phyloP scores from a whole-genome alignment of 2,888 invertebrate species.

The Amphipyra tragopoginis region DNA sequence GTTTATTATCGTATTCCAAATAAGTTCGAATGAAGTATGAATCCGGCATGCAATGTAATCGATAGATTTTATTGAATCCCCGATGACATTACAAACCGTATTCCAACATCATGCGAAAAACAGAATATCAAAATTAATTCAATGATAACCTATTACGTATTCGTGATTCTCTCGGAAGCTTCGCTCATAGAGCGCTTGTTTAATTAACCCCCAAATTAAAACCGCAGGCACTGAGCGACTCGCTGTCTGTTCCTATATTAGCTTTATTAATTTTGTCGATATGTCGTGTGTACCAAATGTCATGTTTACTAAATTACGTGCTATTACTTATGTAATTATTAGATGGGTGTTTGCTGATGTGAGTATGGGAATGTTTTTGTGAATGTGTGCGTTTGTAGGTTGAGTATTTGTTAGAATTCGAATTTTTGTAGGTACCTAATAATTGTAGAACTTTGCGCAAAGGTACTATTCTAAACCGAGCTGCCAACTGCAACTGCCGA shows the following conservation, averaged over 20 bases:
- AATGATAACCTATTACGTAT: constrained; percentile 25
- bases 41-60: background rate
- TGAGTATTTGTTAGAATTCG: background rate
- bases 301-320: constrained; percentile 42
- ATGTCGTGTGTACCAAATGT: constrained; percentile 34
- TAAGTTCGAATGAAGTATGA: too few relatives aligned
- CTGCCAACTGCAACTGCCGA: too few relatives aligned
- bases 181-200: constrained; percentile 34
- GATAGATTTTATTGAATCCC: background rate
- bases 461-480: too few relatives aligned
- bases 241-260: constrained; percentile 37
- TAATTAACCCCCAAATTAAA: constrained; percentile 59
- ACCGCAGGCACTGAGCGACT: constrained; percentile 46
- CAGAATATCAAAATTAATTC: constrained; percentile 16
- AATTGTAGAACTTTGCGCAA: too few relatives aligned
- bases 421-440: too few relatives aligned
- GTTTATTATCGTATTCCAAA: too few relatives aligned
- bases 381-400: background rate
- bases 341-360: background rate
- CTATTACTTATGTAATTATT: constrained; percentile 25
- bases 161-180: constrained; percentile 12
- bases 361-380: background rate
- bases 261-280: constrained; percentile 58
- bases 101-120: constrained; percentile 13
- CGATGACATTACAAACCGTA: constrained; percentile 1